Percentiles rank a stretch among this genome's conserved stretches.
These are phyloP conservation scores for Orchesella cincta DNA, from an alignment of 1,140 invertebrate genomes.

Conservation along the genomic window DNA sequence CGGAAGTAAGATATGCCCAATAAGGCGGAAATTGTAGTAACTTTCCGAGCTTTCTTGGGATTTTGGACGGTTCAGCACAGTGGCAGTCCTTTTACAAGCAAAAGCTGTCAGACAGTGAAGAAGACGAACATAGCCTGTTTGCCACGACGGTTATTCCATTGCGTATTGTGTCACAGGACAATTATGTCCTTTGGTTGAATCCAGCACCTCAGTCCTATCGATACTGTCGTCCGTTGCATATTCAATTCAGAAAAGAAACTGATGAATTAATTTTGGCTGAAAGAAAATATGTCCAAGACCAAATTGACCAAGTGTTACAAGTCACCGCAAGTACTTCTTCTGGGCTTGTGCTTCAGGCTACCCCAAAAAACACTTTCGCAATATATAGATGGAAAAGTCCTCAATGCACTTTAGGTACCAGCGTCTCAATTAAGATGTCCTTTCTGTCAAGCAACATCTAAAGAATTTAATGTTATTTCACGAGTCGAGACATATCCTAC, in stretches of 20 bases:
- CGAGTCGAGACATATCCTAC: background rate
- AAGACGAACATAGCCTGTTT: background rate
- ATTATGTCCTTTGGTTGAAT: constrained; percentile 31
- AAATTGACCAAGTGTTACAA: background rate
- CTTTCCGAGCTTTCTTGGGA: no score
- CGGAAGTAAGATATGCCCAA: no score
- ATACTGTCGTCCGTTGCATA: constrained; percentile 41
- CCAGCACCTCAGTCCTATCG: constrained; percentile 31
- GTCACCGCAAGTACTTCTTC: background rate
- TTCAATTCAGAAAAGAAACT: constrained; percentile 38
- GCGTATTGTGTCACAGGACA: background rate
- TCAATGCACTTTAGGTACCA: background rate
- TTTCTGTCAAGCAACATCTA: constrained; percentile 31
- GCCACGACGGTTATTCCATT: background rate
- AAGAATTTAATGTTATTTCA: background rate
- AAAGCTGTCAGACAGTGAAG: background rate
- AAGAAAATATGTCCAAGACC: constrained; percentile 10
- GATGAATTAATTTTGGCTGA: constrained; percentile 29
- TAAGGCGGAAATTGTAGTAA: no score
- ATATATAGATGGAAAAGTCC: background rate
- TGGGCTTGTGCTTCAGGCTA: background rate
- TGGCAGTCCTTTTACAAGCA: no score
- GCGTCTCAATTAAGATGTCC: constrained; percentile 27
- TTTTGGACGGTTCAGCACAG: no score
- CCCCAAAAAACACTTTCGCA: background rate